phyloP scores from a whole-genome alignment of 1,140 invertebrate genomes.

The Pogonognathellus flavescens region DNA sequence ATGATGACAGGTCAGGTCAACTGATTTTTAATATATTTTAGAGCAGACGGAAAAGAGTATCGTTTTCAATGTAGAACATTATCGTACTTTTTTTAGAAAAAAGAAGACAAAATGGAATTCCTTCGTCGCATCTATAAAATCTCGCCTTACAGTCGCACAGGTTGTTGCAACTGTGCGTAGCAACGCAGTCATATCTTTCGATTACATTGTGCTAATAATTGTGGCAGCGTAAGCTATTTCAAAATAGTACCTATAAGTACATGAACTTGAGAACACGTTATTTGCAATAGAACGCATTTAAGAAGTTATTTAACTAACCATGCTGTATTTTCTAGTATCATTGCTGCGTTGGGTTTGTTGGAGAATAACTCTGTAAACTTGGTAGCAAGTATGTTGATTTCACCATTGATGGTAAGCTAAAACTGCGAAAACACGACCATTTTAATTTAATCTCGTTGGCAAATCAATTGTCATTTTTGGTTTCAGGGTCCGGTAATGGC shows the following conservation, averaged over 20 bases:
- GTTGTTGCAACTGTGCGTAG: constrained; percentile 84
- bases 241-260: constrained; percentile 24
- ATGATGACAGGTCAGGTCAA: neutral
- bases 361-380: constrained; percentile 86
- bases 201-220: constrained; percentile 83
- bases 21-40: constrained; percentile 10
- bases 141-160: constrained; percentile 86
- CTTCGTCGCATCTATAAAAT: constrained; percentile 81
- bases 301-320: no score
- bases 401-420: constrained; percentile 81
- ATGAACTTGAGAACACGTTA: no score
- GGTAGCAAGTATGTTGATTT: constrained; percentile 89
- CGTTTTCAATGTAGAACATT: neutral
- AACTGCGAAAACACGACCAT: neutral
- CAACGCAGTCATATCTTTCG: constrained; percentile 85
- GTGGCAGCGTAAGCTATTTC: constrained; percentile 80
- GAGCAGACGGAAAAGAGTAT: neutral
- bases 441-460: no score
- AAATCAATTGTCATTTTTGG: neutral
- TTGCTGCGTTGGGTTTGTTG: constrained; percentile 81
- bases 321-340: constrained; percentile 67
- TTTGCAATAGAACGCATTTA: no score
- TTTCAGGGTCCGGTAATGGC: constrained; percentile 85
- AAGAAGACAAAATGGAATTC: constrained; percentile 74
- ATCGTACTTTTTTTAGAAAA: neutral